Evolutionary conservation across 2,888 invertebrate species (phyloP).

Genomic region (Drymonia ruficornis): DNA sequence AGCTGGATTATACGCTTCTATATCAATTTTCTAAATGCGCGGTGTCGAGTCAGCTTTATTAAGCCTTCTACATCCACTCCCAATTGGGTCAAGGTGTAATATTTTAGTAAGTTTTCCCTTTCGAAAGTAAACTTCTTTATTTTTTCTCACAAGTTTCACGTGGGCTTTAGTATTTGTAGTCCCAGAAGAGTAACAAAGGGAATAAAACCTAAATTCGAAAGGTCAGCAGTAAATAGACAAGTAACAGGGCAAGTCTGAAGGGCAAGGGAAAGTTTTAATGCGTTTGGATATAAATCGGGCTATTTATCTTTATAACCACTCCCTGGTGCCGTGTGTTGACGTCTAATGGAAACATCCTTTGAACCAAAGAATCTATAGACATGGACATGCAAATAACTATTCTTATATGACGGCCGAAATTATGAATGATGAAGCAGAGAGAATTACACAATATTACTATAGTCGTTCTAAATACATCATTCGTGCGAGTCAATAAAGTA

Average conservation of each 20-base stretch:
- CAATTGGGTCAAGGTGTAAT: slow-evolving; percentile 3
- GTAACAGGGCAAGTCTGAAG: slow-evolving; percentile 35
- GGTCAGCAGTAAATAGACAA: slow-evolving; percentile 50
- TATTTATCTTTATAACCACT: slow-evolving; percentile 72
- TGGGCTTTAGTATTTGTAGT: slow-evolving; percentile 24
- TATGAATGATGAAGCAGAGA: no score
- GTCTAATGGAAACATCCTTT: slow-evolving; percentile 26
- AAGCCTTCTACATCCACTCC: slow-evolving; percentile 1
- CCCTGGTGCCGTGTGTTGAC: slow-evolving; percentile 43
- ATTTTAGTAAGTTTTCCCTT: slow-evolving; percentile 6
- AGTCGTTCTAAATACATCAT: no score
- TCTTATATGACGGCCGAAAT: no score
- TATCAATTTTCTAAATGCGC: slow-evolving; percentile 11
- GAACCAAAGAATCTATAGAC: slow-evolving; percentile 22
- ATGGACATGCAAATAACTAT: slow-evolving; percentile 21
- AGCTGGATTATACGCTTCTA: slow-evolving; percentile 8
- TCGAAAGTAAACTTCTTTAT: slow-evolving; percentile 12
- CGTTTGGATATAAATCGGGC: slow-evolving; percentile 70
- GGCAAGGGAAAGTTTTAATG: slow-evolving; percentile 69
- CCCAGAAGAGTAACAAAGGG: slow-evolving; percentile 35
- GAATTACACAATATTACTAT: no score
- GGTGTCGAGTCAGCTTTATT: slow-evolving; percentile 3
- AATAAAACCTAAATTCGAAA: slow-evolving; percentile 49
- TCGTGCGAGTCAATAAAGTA: not conserved
- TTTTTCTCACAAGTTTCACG: slow-evolving; percentile 33